These are phyloP conservation scores for Liparis tanakae DNA, from an alignment of 2,797 vertebrate species.

Conservation along the genomic window DNA sequence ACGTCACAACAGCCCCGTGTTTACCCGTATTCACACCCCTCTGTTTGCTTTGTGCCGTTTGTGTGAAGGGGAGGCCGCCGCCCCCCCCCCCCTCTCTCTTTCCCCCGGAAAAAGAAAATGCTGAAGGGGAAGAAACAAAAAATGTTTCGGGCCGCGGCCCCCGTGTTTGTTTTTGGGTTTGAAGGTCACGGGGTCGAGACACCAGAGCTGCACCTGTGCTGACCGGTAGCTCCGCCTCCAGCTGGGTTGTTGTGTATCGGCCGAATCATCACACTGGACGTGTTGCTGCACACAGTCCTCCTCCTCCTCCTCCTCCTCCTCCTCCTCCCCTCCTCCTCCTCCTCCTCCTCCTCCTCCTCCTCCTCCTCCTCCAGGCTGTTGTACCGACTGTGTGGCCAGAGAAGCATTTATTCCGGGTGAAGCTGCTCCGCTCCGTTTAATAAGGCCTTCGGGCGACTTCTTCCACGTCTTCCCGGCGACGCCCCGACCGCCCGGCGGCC, in stretches of 20 bases:
- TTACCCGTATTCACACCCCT: conserved; percentile 60
- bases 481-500: conserved; percentile 54
- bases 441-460: conserved; percentile 46
- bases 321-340: conserved; percentile 54
- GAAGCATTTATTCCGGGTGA: conserved; percentile 58
- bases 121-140: conserved; percentile 45
- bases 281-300: conserved; percentile 65
- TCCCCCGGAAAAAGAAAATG: not conserved
- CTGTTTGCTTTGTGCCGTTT: conserved; percentile 72
- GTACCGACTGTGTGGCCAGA: conserved; percentile 49
- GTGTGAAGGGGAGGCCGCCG: conserved; percentile 33
- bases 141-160: conserved; percentile 24
- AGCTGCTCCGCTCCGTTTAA: conserved; percentile 53
- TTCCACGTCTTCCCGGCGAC: conserved; percentile 56
- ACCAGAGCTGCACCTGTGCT: conserved; percentile 77
- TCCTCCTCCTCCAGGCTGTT: conserved; percentile 39
- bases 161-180: conserved; percentile 77
- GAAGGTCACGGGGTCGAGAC: conserved; percentile 65
- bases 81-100: not conserved
- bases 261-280: conserved; percentile 57
- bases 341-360: conserved; percentile 55
- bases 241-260: conserved; percentile 58
- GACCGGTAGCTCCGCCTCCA: conserved; percentile 49
- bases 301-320: too few relatives aligned
- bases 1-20: conserved; percentile 79